These are phyloP conservation scores for Zeuzera pyrina DNA, from an alignment of 2,888 invertebrate genomes.

Conservation along the genomic window DNA sequence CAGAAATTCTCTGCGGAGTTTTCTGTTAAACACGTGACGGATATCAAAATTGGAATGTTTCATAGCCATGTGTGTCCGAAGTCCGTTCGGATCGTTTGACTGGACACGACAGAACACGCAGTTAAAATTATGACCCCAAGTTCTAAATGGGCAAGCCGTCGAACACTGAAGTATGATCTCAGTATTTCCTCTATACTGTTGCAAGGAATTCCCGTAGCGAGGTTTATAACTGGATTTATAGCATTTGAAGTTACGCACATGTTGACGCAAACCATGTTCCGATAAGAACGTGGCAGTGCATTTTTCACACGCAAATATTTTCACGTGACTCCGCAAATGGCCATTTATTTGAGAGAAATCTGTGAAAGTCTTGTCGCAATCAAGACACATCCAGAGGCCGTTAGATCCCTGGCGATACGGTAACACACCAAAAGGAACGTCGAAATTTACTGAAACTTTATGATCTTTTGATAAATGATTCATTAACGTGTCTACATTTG, in stretches of 20 bases:
- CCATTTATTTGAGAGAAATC: conserved; percentile 61
- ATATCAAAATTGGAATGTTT: conserved; percentile 56
- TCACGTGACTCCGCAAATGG: conserved; percentile 53
- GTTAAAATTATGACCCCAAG: conserved; percentile 63
- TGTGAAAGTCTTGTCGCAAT: conserved; percentile 52
- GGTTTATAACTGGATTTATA: conserved; percentile 58
- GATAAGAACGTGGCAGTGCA: conserved; percentile 58
- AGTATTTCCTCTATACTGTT: conserved; percentile 56
- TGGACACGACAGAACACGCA: conserved; percentile 59
- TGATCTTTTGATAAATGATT: conserved; percentile 48
- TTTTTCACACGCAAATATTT: conserved; percentile 59
- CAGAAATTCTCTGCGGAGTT: conserved; percentile 54
- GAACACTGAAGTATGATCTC: conserved; percentile 62
- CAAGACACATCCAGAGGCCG: conserved; percentile 54
- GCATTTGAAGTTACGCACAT: conserved; percentile 57
- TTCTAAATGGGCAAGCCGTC: conserved; percentile 57
- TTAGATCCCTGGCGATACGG: conserved; percentile 49
- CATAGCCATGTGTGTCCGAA: conserved; percentile 54
- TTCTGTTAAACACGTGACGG: conserved; percentile 53
- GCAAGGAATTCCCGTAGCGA: conserved; percentile 52
- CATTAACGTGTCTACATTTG: conserved; percentile 50
- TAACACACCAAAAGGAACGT: conserved; percentile 56
- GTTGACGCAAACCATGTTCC: conserved; percentile 52
- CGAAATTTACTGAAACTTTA: conserved; percentile 46
- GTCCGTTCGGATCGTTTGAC: conserved; percentile 56